Evolutionary conservation across 2,888 invertebrate species (phyloP).

Genomic region (Geophilus truncorum): DNA sequence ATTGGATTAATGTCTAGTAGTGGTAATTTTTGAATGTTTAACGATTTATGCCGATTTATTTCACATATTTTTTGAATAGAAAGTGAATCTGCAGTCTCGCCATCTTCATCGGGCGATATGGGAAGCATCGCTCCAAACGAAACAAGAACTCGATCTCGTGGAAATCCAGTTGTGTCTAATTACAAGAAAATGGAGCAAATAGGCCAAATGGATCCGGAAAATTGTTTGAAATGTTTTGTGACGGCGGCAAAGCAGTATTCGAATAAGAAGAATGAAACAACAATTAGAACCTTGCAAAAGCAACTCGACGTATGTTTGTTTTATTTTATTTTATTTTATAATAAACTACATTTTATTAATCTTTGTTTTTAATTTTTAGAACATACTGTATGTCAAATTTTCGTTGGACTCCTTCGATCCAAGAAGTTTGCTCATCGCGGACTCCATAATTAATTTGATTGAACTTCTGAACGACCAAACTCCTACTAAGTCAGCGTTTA

Average conservation of each 20-base stretch:
- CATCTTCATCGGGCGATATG: background rate
- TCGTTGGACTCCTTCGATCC: background rate
- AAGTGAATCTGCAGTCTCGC: background rate
- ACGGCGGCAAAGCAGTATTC: background rate
- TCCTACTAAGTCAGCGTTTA: background rate
- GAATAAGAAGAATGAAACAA: background rate
- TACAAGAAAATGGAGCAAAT: background rate
- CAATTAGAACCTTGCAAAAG: background rate
- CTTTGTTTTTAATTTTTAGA: background rate
- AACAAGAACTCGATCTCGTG: background rate
- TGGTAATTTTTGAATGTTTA: background rate
- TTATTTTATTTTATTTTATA: background rate
- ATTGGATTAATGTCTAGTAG: no score
- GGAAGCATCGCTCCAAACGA: background rate
- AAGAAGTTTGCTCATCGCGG: background rate
- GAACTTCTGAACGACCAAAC: background rate
- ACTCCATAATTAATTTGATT: background rate
- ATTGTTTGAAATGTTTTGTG: background rate
- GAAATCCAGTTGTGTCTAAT: background rate
- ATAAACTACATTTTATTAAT: background rate
- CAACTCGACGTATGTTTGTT: background rate
- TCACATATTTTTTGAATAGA: background rate
- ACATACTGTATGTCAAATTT: background rate
- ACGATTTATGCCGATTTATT: background rate
- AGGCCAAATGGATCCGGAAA: background rate